Evolutionary conservation across 2,113 vertebrate species (phyloP).

Genomic region (Coptodon bakossiorum): DNA sequence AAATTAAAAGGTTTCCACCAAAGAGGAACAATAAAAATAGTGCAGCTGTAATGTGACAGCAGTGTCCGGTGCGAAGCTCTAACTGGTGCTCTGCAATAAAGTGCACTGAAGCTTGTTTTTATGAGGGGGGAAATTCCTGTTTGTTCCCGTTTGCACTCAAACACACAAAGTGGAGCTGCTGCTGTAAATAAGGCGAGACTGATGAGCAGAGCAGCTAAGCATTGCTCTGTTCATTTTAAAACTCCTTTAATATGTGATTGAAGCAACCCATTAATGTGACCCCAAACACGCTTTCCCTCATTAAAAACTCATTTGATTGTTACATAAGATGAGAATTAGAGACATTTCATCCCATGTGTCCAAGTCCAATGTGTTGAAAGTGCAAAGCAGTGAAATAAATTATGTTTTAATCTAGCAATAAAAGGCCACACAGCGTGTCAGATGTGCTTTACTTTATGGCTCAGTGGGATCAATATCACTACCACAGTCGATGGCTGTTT

Average conservation of each 20-base stretch:
- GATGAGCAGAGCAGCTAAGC: neutral
- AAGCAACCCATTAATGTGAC: conserved; percentile 12
- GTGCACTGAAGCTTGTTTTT: conserved; percentile 51
- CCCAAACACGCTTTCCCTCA: neutral
- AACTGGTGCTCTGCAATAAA: conserved; percentile 44
- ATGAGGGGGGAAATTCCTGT: conserved; percentile 46
- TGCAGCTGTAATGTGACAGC: conserved; percentile 27
- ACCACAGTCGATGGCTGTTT: neutral
- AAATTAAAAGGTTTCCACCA: neutral
- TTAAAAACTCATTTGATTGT: conserved; percentile 39
- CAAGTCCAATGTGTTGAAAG: neutral
- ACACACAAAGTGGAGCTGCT: conserved; percentile 6
- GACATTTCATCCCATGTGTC: neutral
- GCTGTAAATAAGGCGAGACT: conserved; percentile 13
- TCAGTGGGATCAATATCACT: conserved; percentile 26
- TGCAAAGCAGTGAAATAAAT: neutral
- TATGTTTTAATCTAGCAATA: conserved; percentile 9
- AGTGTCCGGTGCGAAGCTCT: neutral
- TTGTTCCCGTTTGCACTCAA: conserved; percentile 45
- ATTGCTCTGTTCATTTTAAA: neutral
- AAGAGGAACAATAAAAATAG: neutral
- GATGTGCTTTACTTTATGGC: conserved; percentile 10
- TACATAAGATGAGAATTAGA: conserved; percentile 11
- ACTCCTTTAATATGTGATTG: neutral
- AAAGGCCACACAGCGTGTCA: conserved; percentile 5